Evolutionary conservation across 2,888 invertebrate species (phyloP).

Genomic region (Zelleria hepariella): DNA sequence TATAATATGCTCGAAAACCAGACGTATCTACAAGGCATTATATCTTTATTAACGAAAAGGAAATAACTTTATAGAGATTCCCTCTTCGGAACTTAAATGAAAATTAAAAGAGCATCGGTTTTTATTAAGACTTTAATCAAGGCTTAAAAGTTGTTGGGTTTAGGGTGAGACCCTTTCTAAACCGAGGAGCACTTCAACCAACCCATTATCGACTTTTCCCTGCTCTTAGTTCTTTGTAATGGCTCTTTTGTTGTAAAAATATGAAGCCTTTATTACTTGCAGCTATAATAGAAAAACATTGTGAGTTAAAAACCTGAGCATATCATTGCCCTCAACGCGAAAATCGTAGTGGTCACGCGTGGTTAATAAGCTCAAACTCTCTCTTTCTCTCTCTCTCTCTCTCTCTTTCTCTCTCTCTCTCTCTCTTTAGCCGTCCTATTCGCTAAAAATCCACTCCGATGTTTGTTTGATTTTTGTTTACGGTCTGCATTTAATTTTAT

Average conservation of each 20-base stretch:
- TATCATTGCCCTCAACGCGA: too few relatives aligned
- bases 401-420: too few relatives aligned
- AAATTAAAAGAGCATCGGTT: conserved; percentile 50
- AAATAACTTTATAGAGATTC: background rate
- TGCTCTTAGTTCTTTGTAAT: conserved; percentile 39
- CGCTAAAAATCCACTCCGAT: too few relatives aligned
- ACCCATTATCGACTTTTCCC: conserved; percentile 55
- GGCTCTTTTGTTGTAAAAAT: conserved; percentile 27
- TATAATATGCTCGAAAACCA: too few relatives aligned
- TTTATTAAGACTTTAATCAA: conserved; percentile 60
- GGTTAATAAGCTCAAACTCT: too few relatives aligned
- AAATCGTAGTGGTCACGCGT: too few relatives aligned
- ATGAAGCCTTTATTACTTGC: background rate
- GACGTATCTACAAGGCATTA: background rate
- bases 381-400: too few relatives aligned
- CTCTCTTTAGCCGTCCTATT: too few relatives aligned
- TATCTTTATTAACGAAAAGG: background rate
- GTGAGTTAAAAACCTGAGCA: too few relatives aligned
- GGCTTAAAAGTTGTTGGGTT: conserved; percentile 56
- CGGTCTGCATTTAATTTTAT: too few relatives aligned
- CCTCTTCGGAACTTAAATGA: conserved; percentile 9
- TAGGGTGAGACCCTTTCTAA: conserved; percentile 42
- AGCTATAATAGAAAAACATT: background rate
- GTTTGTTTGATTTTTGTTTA: too few relatives aligned
- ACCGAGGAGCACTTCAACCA: conserved; percentile 42